A percentile compares a stretch with the other conserved stretches of the same genome.
phyloP scores from a whole-genome alignment of 2,797 vertebrate genomes.

The Sebastes steindachneri region DNA sequence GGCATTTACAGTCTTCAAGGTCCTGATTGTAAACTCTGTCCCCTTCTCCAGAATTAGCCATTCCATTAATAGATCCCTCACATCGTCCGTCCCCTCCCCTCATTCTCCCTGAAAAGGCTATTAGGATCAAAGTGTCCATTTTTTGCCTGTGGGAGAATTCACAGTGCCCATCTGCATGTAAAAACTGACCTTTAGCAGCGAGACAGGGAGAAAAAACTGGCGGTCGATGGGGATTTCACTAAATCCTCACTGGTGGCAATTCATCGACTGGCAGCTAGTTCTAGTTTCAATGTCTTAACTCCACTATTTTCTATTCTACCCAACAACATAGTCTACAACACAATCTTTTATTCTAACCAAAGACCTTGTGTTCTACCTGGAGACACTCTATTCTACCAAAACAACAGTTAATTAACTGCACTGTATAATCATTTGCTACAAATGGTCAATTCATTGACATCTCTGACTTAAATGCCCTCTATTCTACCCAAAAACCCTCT shows the following conservation, averaged over 20 bases:
- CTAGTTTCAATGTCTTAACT: constrained; percentile 2
- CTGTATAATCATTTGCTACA: neutral
- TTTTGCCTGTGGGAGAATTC: constrained; percentile 50
- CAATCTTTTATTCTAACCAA: neutral
- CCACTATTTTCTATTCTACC: neutral
- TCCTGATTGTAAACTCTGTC: constrained; percentile 12
- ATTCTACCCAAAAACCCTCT: neutral
- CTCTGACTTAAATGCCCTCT: neutral
- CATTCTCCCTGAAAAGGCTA: constrained; percentile 50
- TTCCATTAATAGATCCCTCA: constrained; percentile 40
- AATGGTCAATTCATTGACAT: neutral
- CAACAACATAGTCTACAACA: neutral
- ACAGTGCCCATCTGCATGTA: constrained; percentile 54
- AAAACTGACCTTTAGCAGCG: constrained; percentile 69
- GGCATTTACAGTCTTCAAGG: neutral
- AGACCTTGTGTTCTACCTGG: neutral
- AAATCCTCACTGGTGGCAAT: constrained; percentile 26
- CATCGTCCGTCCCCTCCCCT: neutral
- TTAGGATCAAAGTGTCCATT: constrained; percentile 53
- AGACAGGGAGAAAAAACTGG: constrained; percentile 18
- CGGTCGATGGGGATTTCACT: constrained; percentile 42
- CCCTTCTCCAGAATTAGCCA: constrained; percentile 30
- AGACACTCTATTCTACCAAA: neutral
- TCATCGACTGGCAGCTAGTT: neutral
- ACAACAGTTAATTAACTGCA: neutral